phyloP scores from a whole-genome alignment of 2,113 vertebrate genomes.

The Lophius piscatorius region DNA sequence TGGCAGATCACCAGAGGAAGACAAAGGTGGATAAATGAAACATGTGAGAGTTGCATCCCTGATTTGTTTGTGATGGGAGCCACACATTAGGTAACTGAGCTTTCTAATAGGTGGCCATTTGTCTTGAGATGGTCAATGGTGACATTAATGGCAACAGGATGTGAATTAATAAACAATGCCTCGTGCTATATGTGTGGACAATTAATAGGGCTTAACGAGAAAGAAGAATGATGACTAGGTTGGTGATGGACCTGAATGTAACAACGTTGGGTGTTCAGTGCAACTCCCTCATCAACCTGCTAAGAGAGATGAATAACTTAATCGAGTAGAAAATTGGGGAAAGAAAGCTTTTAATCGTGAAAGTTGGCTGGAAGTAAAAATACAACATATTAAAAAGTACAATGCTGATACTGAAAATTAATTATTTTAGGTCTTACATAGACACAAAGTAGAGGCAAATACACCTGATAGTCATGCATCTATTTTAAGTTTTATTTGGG shows the following conservation, averaged over 20 bases:
- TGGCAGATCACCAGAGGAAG: too few species aligned
- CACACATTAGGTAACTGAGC: slow-evolving; percentile 48
- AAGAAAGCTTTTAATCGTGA: slow-evolving; percentile 46
- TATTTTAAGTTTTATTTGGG: too few species aligned
- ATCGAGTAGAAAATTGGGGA: slow-evolving; percentile 19
- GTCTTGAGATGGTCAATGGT: slow-evolving; percentile 64
- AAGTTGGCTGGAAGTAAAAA: too few species aligned
- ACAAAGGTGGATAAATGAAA: too few species aligned
- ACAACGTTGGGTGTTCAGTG: slow-evolving; percentile 40
- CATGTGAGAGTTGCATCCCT: slow-evolving; percentile 7
- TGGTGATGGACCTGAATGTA: slow-evolving; percentile 37
- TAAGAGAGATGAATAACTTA: slow-evolving; percentile 32
- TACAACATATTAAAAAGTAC: too few species aligned
- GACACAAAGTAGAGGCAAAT: too few species aligned
- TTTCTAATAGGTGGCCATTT: slow-evolving; percentile 65
- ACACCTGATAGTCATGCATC: too few species aligned
- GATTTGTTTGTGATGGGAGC: slow-evolving; percentile 38
- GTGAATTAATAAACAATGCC: slow-evolving; percentile 76
- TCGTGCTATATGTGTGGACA: slow-evolving; percentile 60
- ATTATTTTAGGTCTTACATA: too few species aligned
- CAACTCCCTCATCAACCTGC: slow-evolving; percentile 8
- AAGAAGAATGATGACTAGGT: slow-evolving; percentile 57
- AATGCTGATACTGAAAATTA: too few species aligned
- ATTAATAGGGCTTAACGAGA: slow-evolving; percentile 74
- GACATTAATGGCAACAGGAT: slow-evolving; percentile 65